Conservation (phyloP, 2,113 vertebrate genomes). For the Tenrec ecaudatus region DNA sequence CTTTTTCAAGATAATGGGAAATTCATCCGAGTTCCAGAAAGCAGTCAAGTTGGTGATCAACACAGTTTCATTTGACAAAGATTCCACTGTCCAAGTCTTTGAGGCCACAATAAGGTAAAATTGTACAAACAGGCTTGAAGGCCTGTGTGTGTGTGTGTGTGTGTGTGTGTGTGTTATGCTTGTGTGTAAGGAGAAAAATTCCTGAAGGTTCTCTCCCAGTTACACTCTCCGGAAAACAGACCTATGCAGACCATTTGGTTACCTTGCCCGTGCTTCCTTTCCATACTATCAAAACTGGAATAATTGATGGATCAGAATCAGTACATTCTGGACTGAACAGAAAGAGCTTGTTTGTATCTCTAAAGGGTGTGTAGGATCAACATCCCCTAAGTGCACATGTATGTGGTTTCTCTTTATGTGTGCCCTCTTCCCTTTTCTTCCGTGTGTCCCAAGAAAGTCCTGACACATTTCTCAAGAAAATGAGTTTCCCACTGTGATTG, state of each 20-base stretch:
- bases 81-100: slow-evolving; percentile 99
- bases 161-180: no score
- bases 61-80: slow-evolving; percentile 98
- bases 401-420: not conserved
- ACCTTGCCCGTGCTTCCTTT: not conserved
- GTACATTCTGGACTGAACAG: not conserved
- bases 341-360: not conserved
- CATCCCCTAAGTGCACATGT: not conserved
- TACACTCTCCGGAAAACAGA: not conserved
- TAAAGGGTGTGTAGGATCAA: not conserved
- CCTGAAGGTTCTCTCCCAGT: not conserved
- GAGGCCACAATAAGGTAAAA: slow-evolving; percentile 97
- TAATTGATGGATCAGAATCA: not conserved
- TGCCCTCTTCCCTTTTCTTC: not conserved
- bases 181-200: not conserved
- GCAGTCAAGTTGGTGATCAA: slow-evolving; percentile 97
- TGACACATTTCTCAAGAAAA: not conserved
- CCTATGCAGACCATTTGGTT: rapidly evolving
- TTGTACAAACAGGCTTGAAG: not conserved
- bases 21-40: slow-evolving; percentile 96
- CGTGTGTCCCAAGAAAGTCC: not conserved
- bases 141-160: rapidly evolving
- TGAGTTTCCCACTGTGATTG: not conserved
- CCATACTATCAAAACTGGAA: not conserved
- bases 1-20: slow-evolving; percentile 94